Percentiles rank a stretch among this genome's conserved stretches.
These are phyloP conservation scores for Ernsta delagoae DNA, from an alignment of 2,888 invertebrate species.

Conservation along the genomic window DNA sequence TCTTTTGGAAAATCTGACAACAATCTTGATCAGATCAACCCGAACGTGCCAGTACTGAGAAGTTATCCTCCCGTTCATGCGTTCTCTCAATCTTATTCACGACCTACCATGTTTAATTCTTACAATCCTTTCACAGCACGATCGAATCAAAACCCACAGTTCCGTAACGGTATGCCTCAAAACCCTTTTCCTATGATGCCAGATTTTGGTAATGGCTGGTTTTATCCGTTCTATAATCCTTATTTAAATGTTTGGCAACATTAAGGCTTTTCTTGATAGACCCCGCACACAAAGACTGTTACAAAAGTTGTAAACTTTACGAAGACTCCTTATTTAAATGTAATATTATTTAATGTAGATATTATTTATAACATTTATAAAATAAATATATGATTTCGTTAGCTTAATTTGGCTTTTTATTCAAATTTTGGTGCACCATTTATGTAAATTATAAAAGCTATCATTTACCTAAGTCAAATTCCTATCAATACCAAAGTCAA, in stretches of 20 bases:
- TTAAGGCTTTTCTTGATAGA: background rate
- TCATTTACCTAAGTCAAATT: too few species aligned
- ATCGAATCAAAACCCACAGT: conserved; percentile 48
- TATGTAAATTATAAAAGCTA: too few species aligned
- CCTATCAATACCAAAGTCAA: too few species aligned
- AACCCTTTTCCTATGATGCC: conserved; percentile 46
- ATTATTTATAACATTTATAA: background rate
- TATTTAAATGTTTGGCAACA: conserved; percentile 43
- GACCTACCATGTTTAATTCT: background rate
- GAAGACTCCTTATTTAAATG: background rate
- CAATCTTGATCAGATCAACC: conserved; percentile 45
- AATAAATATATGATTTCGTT: background rate
- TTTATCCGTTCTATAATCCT: conserved; percentile 50
- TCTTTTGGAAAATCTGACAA: conserved; percentile 39
- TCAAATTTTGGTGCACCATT: too few species aligned
- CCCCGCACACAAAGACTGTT: background rate
- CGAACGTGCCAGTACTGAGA: conserved; percentile 15
- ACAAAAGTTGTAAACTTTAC: background rate
- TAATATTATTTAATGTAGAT: background rate
- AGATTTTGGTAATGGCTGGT: conserved; percentile 51
- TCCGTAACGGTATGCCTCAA: conserved; percentile 51
- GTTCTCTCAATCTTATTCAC: background rate
- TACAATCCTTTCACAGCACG: conserved; percentile 41
- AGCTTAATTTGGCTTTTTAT: too few species aligned
- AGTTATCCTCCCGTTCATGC: conserved; percentile 7